phyloP scores from a whole-genome alignment of 2,888 invertebrate species.

The Aleiodes alternator region DNA sequence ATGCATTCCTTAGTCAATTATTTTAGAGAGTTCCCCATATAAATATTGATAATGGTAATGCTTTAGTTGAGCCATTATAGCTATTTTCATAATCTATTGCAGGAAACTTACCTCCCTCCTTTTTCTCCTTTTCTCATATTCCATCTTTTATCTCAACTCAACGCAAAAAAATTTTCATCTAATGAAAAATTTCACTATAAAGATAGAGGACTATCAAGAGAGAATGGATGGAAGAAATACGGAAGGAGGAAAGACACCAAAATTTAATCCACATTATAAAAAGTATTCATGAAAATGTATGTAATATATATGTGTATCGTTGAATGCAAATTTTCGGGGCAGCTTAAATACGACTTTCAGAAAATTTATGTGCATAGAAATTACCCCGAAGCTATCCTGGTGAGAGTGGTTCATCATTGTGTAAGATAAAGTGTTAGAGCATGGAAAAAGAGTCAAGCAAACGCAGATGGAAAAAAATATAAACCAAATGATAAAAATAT shows the following conservation, averaged over 20 bases:
- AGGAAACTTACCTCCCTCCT: too few species aligned
- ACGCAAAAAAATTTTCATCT: not conserved
- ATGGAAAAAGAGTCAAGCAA: constrained; percentile 39
- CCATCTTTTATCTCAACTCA: not conserved
- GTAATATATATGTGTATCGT: constrained; percentile 52
- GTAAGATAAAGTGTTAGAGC: constrained; percentile 25
- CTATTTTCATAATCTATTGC: too few species aligned
- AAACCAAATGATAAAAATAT: not conserved
- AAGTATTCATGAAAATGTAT: constrained; percentile 53
- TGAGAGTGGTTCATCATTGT: constrained; percentile 15
- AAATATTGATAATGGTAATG: too few species aligned
- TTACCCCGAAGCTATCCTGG: constrained; percentile 50
- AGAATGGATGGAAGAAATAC: not conserved
- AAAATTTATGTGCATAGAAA: constrained; percentile 61
- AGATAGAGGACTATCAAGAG: not conserved
- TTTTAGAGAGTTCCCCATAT: too few species aligned
- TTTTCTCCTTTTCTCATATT: too few species aligned
- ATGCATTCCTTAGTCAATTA: too few species aligned
- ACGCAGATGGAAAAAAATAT: constrained; percentile 9
- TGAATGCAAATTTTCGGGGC: constrained; percentile 54
- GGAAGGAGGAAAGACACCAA: not conserved
- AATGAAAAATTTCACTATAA: not conserved
- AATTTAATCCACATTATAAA: constrained; percentile 48
- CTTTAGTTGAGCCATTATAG: too few species aligned
- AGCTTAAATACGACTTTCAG: constrained; percentile 47